These are phyloP conservation scores for Phocides pigmalion DNA, from an alignment of 1,140 invertebrate genomes.

Conservation along the genomic window DNA sequence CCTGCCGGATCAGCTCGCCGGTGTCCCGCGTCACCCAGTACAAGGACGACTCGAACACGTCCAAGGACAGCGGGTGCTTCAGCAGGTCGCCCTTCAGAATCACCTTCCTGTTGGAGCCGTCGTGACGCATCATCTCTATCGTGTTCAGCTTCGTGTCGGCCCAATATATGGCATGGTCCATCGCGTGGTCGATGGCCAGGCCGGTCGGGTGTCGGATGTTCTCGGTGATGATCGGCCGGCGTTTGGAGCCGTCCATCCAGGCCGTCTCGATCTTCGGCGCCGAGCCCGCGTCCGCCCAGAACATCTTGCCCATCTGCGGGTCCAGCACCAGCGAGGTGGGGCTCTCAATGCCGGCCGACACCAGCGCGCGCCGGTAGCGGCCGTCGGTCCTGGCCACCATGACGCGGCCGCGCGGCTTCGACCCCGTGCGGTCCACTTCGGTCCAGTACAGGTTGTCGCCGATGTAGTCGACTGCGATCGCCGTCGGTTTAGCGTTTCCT, in stretches of 20 bases:
- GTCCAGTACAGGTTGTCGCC: constrained; percentile 97
- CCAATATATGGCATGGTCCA: constrained; percentile 97
- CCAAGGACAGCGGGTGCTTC: constrained; percentile 93
- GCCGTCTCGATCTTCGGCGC: constrained; percentile 94
- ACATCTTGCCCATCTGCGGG: constrained; percentile 93
- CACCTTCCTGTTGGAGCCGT: constrained; percentile 91
- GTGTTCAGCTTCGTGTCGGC: constrained; percentile 96
- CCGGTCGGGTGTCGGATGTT: constrained; percentile 93
- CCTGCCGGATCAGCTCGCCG: constrained; percentile 93
- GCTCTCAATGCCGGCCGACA: constrained; percentile 88
- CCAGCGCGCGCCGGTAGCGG: constrained; percentile 92
- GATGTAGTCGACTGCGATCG: constrained; percentile 95
- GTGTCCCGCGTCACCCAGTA: constrained; percentile 95
- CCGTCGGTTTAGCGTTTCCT: constrained; percentile 91
- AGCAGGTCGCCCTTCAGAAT: constrained; percentile 89
- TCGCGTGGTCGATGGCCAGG: constrained; percentile 94
- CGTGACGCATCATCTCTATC: constrained; percentile 94
- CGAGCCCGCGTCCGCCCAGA: constrained; percentile 95
- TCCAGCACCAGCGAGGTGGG: constrained; percentile 95
- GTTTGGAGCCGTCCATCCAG: constrained; percentile 97
- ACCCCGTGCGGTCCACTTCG: constrained; percentile 91
- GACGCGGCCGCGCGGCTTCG: constrained; percentile 89
- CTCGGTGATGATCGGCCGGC: constrained; percentile 91
- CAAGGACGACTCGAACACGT: constrained; percentile 95
- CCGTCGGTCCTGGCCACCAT: constrained; percentile 96